Base-by-base conservation (phyloP, 2,888 invertebrate species). In the Caenorhabditis sp. region DNA sequence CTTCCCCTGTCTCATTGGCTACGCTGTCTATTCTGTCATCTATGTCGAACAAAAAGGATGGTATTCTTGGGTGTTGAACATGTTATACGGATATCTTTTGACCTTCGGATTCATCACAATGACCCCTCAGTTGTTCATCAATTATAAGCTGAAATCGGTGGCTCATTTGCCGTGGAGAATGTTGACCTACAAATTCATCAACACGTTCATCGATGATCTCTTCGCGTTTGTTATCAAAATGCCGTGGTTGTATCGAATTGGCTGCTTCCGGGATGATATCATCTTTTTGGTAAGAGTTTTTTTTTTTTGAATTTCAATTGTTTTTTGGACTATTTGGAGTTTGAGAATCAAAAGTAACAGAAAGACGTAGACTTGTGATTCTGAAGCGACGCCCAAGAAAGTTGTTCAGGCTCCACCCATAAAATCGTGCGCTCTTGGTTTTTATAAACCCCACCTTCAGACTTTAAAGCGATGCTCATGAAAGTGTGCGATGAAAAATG, bases 171-270 rank as follows among this genome's bases (percentile, higher is more conserved):
- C 99, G 7, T 99, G 99, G 99, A 92, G 99, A 70, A 99, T 99
- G 97, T 92, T 99, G 92, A 96, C 97, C 12, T 99, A 99, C 89
- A 99, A 99, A 91, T 97, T 97, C 89, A 92, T 99, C 69, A 99
- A 99, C 89, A 99, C 99, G 27, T 99, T 99, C 89, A 97, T 99
- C 85, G 99, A 99, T 90, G 99, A 99, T 89, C 95, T 99, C 85
- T 99, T 99, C 91, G 99, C 99, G 70, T 99, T 99, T 91, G 96
- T 99, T 77, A 99, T 99, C 85, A 96, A 96, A 90, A 99, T 99
- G 99, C 99, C 99, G 31, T 97, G 96, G 1, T 93, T 99, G 92
- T 99, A 99, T 88, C 74, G 86, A n/a, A 89, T 99, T 85, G 97
- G 97, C 50, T 99, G 97, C 90, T 95, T 99, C 91, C 92, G 97